Conservation (phyloP, 2,888 invertebrate genomes). For the Rotaria macrura region DNA sequence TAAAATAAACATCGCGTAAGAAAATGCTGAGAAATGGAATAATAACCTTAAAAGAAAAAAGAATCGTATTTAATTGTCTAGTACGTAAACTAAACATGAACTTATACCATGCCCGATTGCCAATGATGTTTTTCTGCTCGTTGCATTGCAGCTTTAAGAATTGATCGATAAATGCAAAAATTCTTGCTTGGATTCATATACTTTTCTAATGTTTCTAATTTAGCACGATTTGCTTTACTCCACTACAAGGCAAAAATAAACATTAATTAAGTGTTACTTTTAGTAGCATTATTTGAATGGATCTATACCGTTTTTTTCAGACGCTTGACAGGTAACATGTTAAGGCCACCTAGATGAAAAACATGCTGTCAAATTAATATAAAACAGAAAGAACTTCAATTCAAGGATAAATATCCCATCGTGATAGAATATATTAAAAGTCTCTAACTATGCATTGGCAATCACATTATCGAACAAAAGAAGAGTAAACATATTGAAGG, state of each 20-base stretch:
- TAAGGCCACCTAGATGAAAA: not conserved
- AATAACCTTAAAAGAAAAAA: not conserved
- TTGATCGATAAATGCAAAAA: conserved; percentile 11
- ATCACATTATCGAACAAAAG: not conserved
- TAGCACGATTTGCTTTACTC: conserved; percentile 3
- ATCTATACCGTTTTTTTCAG: conserved; percentile 17
- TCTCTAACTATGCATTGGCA: not conserved
- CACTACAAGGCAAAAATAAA: not conserved
- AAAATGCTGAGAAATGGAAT: conserved; percentile 9
- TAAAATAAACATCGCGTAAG: conserved; percentile 12
- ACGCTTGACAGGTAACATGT: conserved; percentile 5
- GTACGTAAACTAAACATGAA: not conserved
- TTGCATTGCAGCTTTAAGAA: not conserved
- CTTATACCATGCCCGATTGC: not conserved
- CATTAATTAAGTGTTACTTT: too few species aligned
- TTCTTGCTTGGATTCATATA: conserved; percentile 13
- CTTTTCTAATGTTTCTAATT: conserved; percentile 19
- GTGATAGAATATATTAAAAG: not conserved
- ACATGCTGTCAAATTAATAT: not conserved
- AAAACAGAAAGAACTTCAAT: too few species aligned
- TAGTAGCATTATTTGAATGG: too few species aligned
- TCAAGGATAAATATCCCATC: not conserved
- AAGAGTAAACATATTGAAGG: not conserved
- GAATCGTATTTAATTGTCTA: not conserved
- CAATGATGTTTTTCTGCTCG: not conserved